Base-by-base conservation (phyloP, 2,888 invertebrate species). In the Pristionchus maxplancki region DNA sequence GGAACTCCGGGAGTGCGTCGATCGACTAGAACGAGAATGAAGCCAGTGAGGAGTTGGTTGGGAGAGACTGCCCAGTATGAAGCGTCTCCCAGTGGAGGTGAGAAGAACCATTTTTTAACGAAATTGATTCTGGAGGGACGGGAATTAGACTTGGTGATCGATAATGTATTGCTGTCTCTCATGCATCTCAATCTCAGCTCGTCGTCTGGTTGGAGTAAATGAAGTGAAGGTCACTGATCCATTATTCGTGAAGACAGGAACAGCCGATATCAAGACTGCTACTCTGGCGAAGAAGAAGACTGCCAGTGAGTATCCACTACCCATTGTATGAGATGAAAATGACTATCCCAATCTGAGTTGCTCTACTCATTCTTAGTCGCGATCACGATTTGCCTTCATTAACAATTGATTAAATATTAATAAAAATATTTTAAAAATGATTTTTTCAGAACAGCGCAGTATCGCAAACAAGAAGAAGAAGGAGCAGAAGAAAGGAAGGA, bases 31-130 rank as follows among this genome's bases (percentile, higher is more conserved):
- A 89, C 62, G 17, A 87, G 91, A 17, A 87, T 89, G n/a, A 90
- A 90, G 40, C 90, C 90, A 13, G 78, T 91, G 50, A 88, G 91
- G 5, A 53, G 74, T 8, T 91, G 90, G 90, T 88, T 91, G 64
- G 90, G 90, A 28, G 91, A 91, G 67, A 64, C 88, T 31, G 53
- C 89, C 0, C 74, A 89, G 13, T 91, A 91, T 48, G 89, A 44
- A 3, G 89, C 89, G 13, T 90, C 91, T 24, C 44, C 44, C 44
- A 78, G 13, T 78, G 78, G 78, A 78, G 48, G 78, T 78, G n/a
- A 48, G 71, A 71, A n/a, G 37, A 64, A 86, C 31, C 50, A n/a
- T 15, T 28, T n/a, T 8, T 17, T 9, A 44, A 48, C 13, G 48
- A 48, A 48, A 48, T n/a, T n/a, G n/a, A 40, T 62, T 34, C 48